Evolutionary conservation across 2,888 invertebrate species (phyloP).

Genomic region (Tetranychus piercei): DNA sequence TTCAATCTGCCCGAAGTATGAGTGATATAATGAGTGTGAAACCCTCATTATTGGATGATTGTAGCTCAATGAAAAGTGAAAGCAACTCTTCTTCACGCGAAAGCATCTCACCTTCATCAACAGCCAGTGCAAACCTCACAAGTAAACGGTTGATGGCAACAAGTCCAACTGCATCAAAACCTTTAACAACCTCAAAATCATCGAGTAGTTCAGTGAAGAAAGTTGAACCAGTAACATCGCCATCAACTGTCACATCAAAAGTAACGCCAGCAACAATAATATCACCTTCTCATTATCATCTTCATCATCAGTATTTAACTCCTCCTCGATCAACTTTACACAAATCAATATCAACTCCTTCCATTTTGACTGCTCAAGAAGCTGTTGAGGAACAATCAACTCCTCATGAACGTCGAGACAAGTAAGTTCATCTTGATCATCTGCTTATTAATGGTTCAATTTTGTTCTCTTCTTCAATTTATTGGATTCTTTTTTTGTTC

Average conservation of each 20-base stretch:
- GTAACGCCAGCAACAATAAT: too few relatives aligned
- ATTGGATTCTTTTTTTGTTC: background rate
- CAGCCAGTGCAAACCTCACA: constrained; percentile 12
- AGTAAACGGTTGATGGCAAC: too few relatives aligned
- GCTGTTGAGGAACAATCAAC: constrained; percentile 9
- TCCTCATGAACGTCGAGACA: background rate
- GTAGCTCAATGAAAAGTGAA: background rate
- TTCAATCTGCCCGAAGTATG: constrained; percentile 21
- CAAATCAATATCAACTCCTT: constrained; percentile 26
- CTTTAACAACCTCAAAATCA: background rate
- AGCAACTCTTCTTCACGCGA: constrained; percentile 8
- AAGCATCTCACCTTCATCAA: constrained; percentile 6
- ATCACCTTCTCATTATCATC: background rate
- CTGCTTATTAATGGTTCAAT: background rate
- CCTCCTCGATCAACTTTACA: constrained; percentile 24
- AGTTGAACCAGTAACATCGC: background rate
- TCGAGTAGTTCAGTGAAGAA: background rate
- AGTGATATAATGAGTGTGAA: constrained; percentile 20
- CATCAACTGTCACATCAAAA: background rate
- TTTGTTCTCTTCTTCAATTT: background rate
- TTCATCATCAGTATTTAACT: constrained; percentile 16
- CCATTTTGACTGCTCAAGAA: constrained; percentile 26
- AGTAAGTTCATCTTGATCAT: constrained; percentile 4
- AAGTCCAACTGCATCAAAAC: too few relatives aligned
- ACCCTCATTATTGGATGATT: background rate